phyloP scores from a whole-genome alignment of 2,888 invertebrate genomes.

The Drosophila pegasa region DNA sequence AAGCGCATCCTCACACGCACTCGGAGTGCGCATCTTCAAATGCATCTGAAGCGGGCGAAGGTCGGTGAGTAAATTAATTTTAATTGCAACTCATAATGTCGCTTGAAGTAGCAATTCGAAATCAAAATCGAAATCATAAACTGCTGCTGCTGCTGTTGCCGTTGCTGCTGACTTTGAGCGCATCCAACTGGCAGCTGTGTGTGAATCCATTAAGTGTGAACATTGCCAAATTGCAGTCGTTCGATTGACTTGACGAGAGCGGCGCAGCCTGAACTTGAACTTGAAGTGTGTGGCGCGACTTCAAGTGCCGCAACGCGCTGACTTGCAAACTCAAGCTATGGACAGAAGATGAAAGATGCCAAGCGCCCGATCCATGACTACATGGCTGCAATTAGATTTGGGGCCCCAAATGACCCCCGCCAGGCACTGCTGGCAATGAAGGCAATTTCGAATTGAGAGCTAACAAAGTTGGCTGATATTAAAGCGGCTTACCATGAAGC shows the following conservation, averaged over 20 bases:
- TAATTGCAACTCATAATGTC: constrained; percentile 48
- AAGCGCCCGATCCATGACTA: constrained; percentile 50
- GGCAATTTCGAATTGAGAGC: constrained; percentile 67
- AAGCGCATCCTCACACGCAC: constrained; percentile 63
- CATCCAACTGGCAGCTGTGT: constrained; percentile 50
- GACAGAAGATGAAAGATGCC: constrained; percentile 26
- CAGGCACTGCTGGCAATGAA: constrained; percentile 46
- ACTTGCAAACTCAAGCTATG: constrained; percentile 29
- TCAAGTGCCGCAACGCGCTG: constrained; percentile 28
- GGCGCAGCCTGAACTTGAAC: constrained; percentile 67
- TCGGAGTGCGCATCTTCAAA: constrained; percentile 66
- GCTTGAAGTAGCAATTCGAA: constrained; percentile 37
- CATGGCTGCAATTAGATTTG: constrained; percentile 68
- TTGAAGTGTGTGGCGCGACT: constrained; percentile 59
- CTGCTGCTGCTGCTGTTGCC: constrained; percentile 16
- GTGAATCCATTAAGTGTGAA: constrained; percentile 71
- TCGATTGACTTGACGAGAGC: constrained; percentile 67
- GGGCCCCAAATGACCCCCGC: constrained; percentile 27
- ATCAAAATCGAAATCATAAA: constrained; percentile 38
- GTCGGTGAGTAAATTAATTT: constrained; percentile 68
- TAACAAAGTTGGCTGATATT: constrained; percentile 43
- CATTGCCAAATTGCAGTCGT: constrained; percentile 68
- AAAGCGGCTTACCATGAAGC: constrained; percentile 76
- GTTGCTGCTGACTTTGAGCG: constrained; percentile 71
- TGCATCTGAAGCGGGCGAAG: constrained; percentile 58